Evolutionary conservation across 1,140 invertebrate species (phyloP).

Genomic region (Brachionus sp.): DNA sequence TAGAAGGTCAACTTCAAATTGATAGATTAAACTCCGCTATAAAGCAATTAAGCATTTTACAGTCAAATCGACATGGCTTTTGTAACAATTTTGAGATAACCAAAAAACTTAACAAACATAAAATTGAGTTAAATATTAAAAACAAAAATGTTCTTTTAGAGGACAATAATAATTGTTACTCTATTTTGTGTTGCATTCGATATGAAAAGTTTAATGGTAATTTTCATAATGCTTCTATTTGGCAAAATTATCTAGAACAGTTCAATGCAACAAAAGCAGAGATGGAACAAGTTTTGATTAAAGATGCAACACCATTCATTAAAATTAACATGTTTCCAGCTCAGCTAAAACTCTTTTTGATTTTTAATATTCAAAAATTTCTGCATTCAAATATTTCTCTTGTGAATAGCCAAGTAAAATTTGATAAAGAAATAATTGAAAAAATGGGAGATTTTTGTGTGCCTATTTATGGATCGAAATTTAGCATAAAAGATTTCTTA

Average conservation of each 20-base stretch:
- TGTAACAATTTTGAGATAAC: not conserved
- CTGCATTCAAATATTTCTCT: not conserved
- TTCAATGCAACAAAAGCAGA: not conserved
- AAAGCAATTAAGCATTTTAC: conserved; percentile 22
- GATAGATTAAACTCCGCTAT: not conserved
- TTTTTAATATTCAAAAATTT: conserved; percentile 18
- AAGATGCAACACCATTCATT: not conserved
- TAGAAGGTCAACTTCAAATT: not conserved
- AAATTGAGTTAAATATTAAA: not conserved
- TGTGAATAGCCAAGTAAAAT: not conserved
- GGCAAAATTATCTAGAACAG: not conserved
- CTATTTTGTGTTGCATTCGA: not conserved
- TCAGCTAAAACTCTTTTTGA: not conserved
- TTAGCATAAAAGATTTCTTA: not conserved
- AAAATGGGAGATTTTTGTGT: conserved; percentile 5
- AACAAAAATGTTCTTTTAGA: conserved; percentile 4
- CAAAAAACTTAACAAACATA: not conserved
- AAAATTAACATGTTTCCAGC: not conserved
- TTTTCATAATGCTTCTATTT: not conserved
- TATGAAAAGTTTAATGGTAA: not conserved
- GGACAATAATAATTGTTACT: not conserved
- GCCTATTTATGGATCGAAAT: not conserved
- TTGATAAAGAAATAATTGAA: not conserved
- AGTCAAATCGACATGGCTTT: not conserved
- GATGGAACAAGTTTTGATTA: not conserved